Evolutionary conservation across 2,113 vertebrate genomes (phyloP).

Genomic region (Anarrhichthys ocellatus): DNA sequence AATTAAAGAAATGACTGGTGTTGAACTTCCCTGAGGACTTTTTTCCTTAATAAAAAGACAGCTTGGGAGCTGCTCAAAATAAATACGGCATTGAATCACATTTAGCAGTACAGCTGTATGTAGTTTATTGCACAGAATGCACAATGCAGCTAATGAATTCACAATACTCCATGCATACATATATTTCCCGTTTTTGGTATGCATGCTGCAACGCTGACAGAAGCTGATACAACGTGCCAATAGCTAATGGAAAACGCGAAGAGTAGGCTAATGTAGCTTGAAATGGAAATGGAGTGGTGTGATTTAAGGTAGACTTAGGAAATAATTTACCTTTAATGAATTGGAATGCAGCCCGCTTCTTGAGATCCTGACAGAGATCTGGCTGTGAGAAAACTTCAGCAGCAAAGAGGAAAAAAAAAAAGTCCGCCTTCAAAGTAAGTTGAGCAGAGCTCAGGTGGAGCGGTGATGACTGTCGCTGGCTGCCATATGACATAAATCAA

Average conservation of each 20-base stretch:
- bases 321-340: slow-evolving; percentile 75
- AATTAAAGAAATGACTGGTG: slow-evolving; percentile 32
- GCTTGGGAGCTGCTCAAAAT: slow-evolving; percentile 8
- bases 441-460: slow-evolving; percentile 56
- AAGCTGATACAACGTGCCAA: slow-evolving; percentile 45
- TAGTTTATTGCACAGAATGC: slow-evolving; percentile 19
- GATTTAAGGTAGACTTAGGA: slow-evolving; percentile 63
- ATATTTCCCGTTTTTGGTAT: slow-evolving; percentile 14
- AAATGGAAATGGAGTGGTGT: slow-evolving; percentile 38
- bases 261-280: slow-evolving; percentile 34
- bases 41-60: slow-evolving; percentile 12
- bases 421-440: slow-evolving; percentile 39
- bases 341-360: slow-evolving; percentile 52
- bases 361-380: slow-evolving; percentile 50
- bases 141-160: slow-evolving; percentile 19
- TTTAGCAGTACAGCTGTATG: slow-evolving; percentile 1
- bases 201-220: slow-evolving; percentile 41
- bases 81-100: slow-evolving; percentile 12
- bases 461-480: slow-evolving; percentile 8
- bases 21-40: slow-evolving; percentile 25
- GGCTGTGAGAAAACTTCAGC: slow-evolving; percentile 43
- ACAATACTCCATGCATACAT: slow-evolving; percentile 17
- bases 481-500: slow-evolving; percentile 35
- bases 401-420: slow-evolving; percentile 6
- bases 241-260: slow-evolving; percentile 53